phyloP scores from a whole-genome alignment of 37 sponge, comb jelly and placozoan genomes.

The Dysidea cf. avara region DNA sequence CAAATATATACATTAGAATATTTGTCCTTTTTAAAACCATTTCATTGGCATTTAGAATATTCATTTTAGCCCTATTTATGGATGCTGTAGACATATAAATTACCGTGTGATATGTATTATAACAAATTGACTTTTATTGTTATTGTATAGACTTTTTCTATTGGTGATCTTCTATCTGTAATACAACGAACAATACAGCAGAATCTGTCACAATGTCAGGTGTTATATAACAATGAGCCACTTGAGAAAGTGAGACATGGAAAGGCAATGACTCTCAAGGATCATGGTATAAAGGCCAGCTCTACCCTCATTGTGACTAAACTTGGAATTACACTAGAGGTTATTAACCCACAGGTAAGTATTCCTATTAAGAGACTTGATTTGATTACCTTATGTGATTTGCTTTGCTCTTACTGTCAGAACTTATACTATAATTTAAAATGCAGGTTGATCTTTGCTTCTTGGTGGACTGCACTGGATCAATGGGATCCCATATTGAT shows the following conservation, averaged over 20 bases:
- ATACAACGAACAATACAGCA: constrained; percentile 16
- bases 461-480: constrained; percentile 78
- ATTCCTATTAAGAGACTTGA: no score
- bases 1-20: no score
- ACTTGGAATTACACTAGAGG: constrained; percentile 36
- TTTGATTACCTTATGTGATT: no score
- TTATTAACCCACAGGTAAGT: constrained; percentile 64
- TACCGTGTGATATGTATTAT: no score
- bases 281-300: constrained; percentile 26
- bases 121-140: neutral
- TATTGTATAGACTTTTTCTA: constrained; percentile 15
- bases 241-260: constrained; percentile 43
- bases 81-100: no score
- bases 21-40: no score
- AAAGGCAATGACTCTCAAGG: constrained; percentile 20
- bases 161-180: constrained; percentile 12
- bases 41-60: no score
- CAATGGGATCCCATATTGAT: constrained; percentile 61
- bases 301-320: constrained; percentile 46
- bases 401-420: no score
- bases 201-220: constrained; percentile 32
- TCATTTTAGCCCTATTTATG: no score
- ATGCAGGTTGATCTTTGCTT: no score
- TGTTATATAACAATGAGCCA: constrained; percentile 22
- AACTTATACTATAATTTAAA: no score